Conservation (phyloP, 2,797 vertebrate genomes). For the Mus spretus region DNA sequence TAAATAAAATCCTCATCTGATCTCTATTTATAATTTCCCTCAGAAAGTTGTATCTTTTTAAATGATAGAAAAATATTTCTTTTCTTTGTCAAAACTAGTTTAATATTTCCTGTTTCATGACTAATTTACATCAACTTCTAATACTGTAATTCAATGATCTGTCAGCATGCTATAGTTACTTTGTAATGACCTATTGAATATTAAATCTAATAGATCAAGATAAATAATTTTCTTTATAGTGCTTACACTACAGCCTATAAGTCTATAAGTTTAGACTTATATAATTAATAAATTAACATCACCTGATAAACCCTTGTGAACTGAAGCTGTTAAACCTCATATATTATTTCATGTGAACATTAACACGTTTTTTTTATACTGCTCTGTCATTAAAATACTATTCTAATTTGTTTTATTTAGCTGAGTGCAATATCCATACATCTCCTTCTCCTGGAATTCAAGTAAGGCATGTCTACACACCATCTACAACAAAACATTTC, state of each 20-base stretch:
- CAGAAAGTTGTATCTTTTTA: constrained; percentile 41
- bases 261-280: not conserved
- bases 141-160: constrained; percentile 43
- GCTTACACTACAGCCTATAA: not conserved
- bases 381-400: constrained; percentile 72
- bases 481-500: constrained; percentile 99
- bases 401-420: constrained; percentile 87
- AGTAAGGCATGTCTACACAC: constrained; percentile 98
- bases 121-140: constrained; percentile 42
- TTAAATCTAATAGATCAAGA: constrained; percentile 57
- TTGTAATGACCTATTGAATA: constrained; percentile 63
- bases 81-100: constrained; percentile 38
- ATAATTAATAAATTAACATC: not conserved
- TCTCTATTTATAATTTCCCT: constrained; percentile 44
- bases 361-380: constrained; percentile 49
- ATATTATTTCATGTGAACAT: constrained; percentile 30
- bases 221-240: constrained; percentile 51
- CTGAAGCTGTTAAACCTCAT: constrained; percentile 43
- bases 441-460: constrained; percentile 98
- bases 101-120: constrained; percentile 18
- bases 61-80: constrained; percentile 54
- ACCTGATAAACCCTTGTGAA: constrained; percentile 34
- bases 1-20: not conserved
- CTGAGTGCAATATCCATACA: constrained; percentile 99
- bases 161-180: not conserved